phyloP scores from a whole-genome alignment of 2,888 invertebrate species.

The Melikaiella ostensackeni region DNA sequence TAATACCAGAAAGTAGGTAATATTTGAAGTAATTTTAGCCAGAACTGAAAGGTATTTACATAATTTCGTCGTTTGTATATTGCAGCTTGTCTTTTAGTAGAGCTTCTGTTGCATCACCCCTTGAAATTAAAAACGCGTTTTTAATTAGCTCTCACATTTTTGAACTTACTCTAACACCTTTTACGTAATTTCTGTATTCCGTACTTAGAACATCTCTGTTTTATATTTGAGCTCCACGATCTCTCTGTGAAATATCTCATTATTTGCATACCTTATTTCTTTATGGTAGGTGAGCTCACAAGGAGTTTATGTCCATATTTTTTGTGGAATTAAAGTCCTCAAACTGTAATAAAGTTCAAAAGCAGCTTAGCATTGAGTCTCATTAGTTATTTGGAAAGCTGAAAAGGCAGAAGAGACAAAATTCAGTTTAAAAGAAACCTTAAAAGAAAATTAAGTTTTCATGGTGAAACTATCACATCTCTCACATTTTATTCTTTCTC shows the following conservation, averaged over 20 bases:
- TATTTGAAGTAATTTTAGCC: neutral
- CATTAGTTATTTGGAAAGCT: too few relatives aligned
- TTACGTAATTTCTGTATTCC: neutral
- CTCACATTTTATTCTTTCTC: too few relatives aligned
- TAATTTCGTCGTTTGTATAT: neutral
- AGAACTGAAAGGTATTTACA: neutral
- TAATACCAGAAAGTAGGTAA: neutral
- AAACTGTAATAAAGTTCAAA: conserved; percentile 19
- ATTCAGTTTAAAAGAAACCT: too few relatives aligned
- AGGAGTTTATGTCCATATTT: conserved; percentile 3
- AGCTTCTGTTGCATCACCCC: conserved; percentile 13
- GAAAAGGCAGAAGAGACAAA: too few relatives aligned
- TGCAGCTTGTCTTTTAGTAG: neutral
- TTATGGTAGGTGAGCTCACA: neutral
- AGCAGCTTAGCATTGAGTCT: neutral
- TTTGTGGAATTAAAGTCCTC: neutral
- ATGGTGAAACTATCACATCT: too few relatives aligned
- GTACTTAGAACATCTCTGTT: neutral
- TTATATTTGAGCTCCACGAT: neutral
- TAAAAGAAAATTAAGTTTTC: too few relatives aligned
- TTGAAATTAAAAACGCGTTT: conserved; percentile 24
- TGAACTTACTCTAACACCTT: neutral
- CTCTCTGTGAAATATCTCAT: conserved; percentile 21
- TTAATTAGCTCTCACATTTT: conserved; percentile 20
- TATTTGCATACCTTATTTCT: conserved; percentile 21